phyloP scores from a whole-genome alignment of 2,888 invertebrate species.

The Ophonus ardosiacus region DNA sequence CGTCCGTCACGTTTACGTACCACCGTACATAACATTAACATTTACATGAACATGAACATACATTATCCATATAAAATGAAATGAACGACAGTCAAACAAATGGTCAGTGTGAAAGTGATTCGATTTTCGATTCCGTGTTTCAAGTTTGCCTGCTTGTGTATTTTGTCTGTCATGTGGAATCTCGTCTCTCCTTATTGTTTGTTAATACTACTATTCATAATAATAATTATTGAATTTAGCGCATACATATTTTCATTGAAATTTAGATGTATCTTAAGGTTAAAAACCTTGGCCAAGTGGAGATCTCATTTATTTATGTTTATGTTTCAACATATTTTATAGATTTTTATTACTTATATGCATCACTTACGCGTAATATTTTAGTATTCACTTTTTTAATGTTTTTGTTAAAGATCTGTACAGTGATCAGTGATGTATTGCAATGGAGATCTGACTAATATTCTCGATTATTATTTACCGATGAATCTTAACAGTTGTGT shows the following conservation, averaged over 20 bases:
- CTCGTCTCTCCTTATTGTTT: conserved; percentile 35
- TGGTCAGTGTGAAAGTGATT: conserved; percentile 32
- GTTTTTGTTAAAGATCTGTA: conserved; percentile 32
- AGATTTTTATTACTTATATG: conserved; percentile 44
- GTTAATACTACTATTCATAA: conserved; percentile 47
- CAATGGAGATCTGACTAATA: conserved; percentile 40
- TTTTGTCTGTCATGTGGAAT: conserved; percentile 44
- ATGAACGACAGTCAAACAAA: conserved; percentile 17
- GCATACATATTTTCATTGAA: conserved; percentile 54
- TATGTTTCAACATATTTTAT: conserved; percentile 29
- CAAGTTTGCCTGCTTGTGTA: conserved; percentile 34
- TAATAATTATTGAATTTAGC: conserved; percentile 39
- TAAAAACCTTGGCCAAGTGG: conserved; percentile 49
- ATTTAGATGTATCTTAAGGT: conserved; percentile 44
- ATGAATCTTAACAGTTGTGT: conserved; percentile 17
- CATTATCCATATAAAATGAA: conserved; percentile 14
- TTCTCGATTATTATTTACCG: conserved; percentile 4
- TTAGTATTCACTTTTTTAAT: conserved; percentile 10
- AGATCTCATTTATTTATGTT: conserved; percentile 58
- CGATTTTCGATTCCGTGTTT: neutral
- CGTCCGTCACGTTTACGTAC: conserved; percentile 52
- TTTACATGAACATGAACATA: conserved; percentile 2
- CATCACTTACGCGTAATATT: conserved; percentile 35
- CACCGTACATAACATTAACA: conserved; percentile 37
- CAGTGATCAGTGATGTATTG: conserved; percentile 17